Evolutionary conservation across 2,888 invertebrate species (phyloP).

Genomic region (Sceliomorpha sp.): DNA sequence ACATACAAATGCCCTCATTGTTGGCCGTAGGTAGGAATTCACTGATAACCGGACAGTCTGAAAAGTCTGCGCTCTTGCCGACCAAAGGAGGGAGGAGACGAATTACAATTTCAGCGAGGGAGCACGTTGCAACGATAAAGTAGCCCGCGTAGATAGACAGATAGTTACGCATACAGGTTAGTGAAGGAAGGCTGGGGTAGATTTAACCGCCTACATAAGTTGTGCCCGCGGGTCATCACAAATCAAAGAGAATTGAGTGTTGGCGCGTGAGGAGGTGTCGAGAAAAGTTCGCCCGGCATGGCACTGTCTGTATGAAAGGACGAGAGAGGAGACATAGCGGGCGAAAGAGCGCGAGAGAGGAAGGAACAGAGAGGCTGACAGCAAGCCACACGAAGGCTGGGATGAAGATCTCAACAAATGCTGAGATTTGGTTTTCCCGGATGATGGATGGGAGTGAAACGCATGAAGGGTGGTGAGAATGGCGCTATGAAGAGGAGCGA

Average conservation of each 20-base stretch:
- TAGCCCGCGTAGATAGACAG: constrained; percentile 8
- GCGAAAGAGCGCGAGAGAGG: constrained; percentile 2
- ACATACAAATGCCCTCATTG: too few species aligned
- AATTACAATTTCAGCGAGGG: constrained; percentile 12
- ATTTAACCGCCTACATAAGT: constrained; percentile 28
- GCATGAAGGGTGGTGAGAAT: constrained; percentile 41
- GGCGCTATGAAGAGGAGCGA: constrained; percentile 13
- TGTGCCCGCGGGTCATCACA: constrained; percentile 43
- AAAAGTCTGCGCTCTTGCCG: too few species aligned
- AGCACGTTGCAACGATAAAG: constrained; percentile 33
- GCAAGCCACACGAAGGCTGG: constrained; percentile 41
- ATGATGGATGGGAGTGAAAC: constrained; percentile 68
- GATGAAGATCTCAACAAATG: constrained; percentile 64
- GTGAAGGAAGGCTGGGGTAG: constrained; percentile 15
- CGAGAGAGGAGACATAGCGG: too few species aligned
- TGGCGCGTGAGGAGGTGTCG: constrained; percentile 50
- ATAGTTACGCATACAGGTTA: constrained; percentile 3
- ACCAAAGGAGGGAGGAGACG: constrained; percentile 6
- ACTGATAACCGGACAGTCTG: too few species aligned
- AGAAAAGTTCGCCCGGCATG: constrained; percentile 20
- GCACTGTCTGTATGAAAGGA: constrained; percentile 4
- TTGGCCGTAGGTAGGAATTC: too few species aligned
- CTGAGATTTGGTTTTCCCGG: constrained; percentile 66
- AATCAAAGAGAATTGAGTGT: constrained; percentile 60
- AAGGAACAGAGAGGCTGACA: constrained; percentile 27